These are phyloP conservation scores for Cryptocheilus praepositus DNA, from an alignment of 2,888 invertebrate genomes.

Conservation along the genomic window DNA sequence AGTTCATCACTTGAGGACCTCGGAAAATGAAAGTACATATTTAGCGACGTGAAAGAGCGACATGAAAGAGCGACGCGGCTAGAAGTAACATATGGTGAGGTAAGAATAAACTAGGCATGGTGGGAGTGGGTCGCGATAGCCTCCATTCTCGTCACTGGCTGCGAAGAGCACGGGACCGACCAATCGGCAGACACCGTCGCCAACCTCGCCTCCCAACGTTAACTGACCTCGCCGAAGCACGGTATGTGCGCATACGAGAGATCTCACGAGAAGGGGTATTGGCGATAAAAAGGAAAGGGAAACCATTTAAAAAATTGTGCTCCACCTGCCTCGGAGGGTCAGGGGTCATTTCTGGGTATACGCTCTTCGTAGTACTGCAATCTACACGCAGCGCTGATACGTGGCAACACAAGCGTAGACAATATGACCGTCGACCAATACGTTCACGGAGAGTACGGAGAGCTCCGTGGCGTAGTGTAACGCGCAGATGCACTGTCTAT, in stretches of 20 bases:
- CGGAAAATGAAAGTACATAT: neutral
- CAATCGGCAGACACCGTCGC: slow-evolving; percentile 61
- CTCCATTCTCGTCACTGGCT: slow-evolving; percentile 69
- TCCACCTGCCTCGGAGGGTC: slow-evolving; percentile 66
- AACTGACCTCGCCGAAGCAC: slow-evolving; percentile 37
- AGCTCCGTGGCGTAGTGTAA: too few relatives aligned
- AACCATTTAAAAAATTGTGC: slow-evolving; percentile 61
- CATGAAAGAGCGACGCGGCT: slow-evolving; percentile 5
- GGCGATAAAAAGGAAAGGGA: slow-evolving; percentile 9
- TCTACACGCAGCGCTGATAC: too few relatives aligned
- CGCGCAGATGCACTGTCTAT: too few relatives aligned
- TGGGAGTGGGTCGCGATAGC: slow-evolving; percentile 65
- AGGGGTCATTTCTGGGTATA: slow-evolving; percentile 50
- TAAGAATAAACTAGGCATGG: slow-evolving; percentile 62
- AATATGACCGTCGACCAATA: too few relatives aligned
- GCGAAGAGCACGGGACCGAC: slow-evolving; percentile 59
- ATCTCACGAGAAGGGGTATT: too few relatives aligned
- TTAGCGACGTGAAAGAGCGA: neutral
- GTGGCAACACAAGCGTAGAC: too few relatives aligned
- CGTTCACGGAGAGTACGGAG: too few relatives aligned
- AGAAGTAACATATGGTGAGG: slow-evolving; percentile 56
- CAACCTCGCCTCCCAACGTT: slow-evolving; percentile 57
- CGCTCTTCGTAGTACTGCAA: too few relatives aligned
- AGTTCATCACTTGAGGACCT: too few relatives aligned
- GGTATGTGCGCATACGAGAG: too few relatives aligned